phyloP scores from a whole-genome alignment of 2,888 invertebrate species.

The Dryomyza anilis region DNA sequence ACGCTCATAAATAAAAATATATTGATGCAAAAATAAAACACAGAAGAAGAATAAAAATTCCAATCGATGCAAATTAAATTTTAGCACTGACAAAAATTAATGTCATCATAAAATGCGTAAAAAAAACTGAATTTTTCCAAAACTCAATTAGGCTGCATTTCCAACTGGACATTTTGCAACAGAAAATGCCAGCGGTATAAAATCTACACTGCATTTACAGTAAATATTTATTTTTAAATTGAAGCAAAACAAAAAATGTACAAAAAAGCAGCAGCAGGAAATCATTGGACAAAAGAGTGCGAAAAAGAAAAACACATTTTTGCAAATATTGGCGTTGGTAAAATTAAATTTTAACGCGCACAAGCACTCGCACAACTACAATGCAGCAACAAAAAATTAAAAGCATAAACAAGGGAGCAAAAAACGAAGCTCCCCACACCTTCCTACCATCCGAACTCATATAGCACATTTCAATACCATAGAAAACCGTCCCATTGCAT shows the following conservation, averaged over 20 bases:
- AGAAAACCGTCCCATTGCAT: slow-evolving; percentile 4
- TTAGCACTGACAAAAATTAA: slow-evolving; percentile 12
- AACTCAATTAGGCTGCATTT: slow-evolving; percentile 31
- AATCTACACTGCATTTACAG: slow-evolving; percentile 1
- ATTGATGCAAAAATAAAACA: slow-evolving; percentile 1
- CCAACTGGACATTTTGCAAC: slow-evolving; percentile 29
- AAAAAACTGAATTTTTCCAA: background rate
- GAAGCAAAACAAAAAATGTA: no score
- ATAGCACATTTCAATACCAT: no score
- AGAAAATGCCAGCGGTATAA: background rate
- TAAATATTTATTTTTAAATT: slow-evolving; percentile 4
- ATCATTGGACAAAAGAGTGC: background rate
- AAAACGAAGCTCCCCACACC: no score
- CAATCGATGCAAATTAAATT: slow-evolving; percentile 16
- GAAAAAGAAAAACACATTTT: background rate
- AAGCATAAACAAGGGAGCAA: background rate
- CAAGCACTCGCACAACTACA: background rate
- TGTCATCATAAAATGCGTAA: slow-evolving; percentile 15
- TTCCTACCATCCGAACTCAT: no score
- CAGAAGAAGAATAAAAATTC: background rate
- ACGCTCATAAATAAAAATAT: background rate
- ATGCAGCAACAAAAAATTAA: background rate
- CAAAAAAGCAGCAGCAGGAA: background rate
- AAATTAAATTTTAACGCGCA: slow-evolving; percentile 17
- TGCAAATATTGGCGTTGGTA: slow-evolving; percentile 1